These are phyloP conservation scores for Ectemnius continuus DNA, from an alignment of 2,888 invertebrate species.

Conservation along the genomic window DNA sequence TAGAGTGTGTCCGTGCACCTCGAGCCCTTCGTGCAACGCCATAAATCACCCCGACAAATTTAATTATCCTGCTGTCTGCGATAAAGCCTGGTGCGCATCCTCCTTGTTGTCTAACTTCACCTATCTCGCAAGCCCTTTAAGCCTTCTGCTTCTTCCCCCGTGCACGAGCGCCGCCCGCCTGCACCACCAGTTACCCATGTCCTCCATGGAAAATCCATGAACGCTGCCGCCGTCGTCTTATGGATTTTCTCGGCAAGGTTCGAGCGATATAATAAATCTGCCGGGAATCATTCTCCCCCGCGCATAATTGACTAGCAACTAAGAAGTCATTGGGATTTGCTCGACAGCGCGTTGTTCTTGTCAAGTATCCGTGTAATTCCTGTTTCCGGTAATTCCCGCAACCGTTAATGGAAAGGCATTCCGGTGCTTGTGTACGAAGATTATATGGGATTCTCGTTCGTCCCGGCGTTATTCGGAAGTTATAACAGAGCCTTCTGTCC, in stretches of 20 bases:
- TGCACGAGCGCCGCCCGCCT: constrained; percentile 28
- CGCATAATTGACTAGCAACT: too few relatives aligned
- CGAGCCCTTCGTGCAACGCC: constrained; percentile 69
- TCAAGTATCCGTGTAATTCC: too few relatives aligned
- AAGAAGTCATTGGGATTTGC: too few relatives aligned
- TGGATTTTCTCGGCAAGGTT: constrained; percentile 28
- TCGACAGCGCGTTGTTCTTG: too few relatives aligned
- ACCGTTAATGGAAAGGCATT: constrained; percentile 28
- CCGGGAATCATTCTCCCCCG: not conserved
- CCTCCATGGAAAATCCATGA: constrained; percentile 53
- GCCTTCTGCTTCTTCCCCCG: constrained; percentile 61
- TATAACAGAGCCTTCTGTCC: constrained; percentile 57
- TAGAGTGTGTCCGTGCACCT: constrained; percentile 52
- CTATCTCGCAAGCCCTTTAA: constrained; percentile 66
- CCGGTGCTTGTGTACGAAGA: constrained; percentile 30
- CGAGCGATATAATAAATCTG: constrained; percentile 32
- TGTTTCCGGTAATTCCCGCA: too few relatives aligned
- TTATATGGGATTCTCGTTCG: constrained; percentile 42
- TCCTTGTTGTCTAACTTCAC: constrained; percentile 68
- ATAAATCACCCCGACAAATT: constrained; percentile 82
- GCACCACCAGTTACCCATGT: constrained; percentile 13
- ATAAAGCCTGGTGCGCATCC: constrained; percentile 76
- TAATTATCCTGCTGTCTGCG: constrained; percentile 81
- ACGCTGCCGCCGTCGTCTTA: constrained; percentile 26
- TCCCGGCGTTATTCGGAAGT: constrained; percentile 41